phyloP scores from a whole-genome alignment of 2,797 vertebrate genomes.

The Tragopan temminckii region DNA sequence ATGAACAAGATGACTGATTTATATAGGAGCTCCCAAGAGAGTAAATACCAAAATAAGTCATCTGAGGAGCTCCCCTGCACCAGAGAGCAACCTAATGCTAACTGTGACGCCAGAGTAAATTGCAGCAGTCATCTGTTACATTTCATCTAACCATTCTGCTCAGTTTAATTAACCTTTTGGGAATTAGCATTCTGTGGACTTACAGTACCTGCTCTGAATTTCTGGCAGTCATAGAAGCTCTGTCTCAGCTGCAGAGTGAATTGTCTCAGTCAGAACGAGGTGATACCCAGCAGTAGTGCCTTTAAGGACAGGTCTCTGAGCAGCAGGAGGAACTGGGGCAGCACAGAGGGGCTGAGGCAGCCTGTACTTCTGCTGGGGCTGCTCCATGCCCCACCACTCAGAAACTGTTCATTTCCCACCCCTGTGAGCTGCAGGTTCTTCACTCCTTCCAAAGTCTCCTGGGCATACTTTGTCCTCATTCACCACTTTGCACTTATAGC shows the following conservation, averaged over 20 bases:
- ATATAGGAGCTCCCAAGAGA: background rate
- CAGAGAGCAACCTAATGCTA: constrained; percentile 1
- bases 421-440: rapidly evolving
- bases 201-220: constrained; percentile 41
- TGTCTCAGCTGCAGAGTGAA: background rate
- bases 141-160: background rate
- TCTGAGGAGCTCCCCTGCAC: background rate
- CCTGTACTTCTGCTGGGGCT: background rate
- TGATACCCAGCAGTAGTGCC: background rate
- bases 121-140: constrained; percentile 24
- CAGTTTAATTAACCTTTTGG: constrained; percentile 66
- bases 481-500: background rate
- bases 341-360: background rate
- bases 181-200: constrained; percentile 52
- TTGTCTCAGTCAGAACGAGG: background rate
- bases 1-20: background rate
- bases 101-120: background rate
- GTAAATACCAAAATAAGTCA: background rate
- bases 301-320: background rate
- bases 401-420: background rate
- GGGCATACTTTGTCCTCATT: background rate
- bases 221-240: background rate
- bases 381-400: background rate
- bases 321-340: background rate
- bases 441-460: background rate